Percentiles rank a stretch among this genome's conserved stretches.
phyloP scores from a whole-genome alignment of 2,888 invertebrate genomes.

The Chirona hameri region DNA sequence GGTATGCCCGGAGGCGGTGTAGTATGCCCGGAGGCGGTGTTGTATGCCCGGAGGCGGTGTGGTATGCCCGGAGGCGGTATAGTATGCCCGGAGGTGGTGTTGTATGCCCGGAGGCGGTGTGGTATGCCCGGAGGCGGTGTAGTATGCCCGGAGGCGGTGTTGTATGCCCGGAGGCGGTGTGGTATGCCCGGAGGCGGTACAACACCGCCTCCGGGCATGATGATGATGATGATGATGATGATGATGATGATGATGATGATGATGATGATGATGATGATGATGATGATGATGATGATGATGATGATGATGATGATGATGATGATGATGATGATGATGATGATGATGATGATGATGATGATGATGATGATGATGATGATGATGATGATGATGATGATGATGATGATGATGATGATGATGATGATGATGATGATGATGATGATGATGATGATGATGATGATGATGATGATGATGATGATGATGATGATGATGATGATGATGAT shows the following conservation, averaged over 20 bases:
- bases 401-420: slow-evolving; percentile 22
- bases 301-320: slow-evolving; percentile 22
- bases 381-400: slow-evolving; percentile 22
- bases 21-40: no score
- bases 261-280: slow-evolving; percentile 22
- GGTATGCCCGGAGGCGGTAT: no score
- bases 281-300: slow-evolving; percentile 22
- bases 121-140: no score
- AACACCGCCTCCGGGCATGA: neutral
- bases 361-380: slow-evolving; percentile 22
- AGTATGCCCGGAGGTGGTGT: no score
- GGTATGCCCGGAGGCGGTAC: no score
- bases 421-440: neutral
- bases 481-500: neutral
- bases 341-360: slow-evolving; percentile 9
- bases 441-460: neutral
- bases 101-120: no score
- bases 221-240: slow-evolving; percentile 22
- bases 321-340: slow-evolving; percentile 10
- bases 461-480: neutral
- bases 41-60: no score
- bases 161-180: no score
- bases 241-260: slow-evolving; percentile 22
- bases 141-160: no score
- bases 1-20: no score